Conservation (phyloP, 2,888 invertebrate genomes). For the Cosmia pyralina region DNA sequence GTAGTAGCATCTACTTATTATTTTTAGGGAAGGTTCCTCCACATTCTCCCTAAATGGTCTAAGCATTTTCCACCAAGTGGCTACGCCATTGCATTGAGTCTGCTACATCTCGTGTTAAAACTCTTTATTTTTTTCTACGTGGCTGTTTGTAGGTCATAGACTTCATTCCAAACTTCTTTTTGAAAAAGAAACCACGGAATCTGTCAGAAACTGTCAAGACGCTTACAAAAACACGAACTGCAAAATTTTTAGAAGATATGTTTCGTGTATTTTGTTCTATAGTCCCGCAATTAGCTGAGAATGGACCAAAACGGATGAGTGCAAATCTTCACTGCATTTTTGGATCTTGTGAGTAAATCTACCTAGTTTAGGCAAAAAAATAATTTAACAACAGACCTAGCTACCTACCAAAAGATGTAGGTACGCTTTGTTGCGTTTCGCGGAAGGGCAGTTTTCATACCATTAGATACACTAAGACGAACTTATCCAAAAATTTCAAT, state of each 20-base stretch:
- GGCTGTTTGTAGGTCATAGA: constrained; percentile 13
- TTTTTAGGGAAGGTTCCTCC: background rate
- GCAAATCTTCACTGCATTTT: background rate
- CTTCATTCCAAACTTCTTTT: background rate
- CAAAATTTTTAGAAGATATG: constrained; percentile 10
- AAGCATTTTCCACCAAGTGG: background rate
- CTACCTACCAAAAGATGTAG: too few species aligned
- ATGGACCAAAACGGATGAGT: background rate
- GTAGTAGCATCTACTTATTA: background rate
- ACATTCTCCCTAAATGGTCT: background rate
- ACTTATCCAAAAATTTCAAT: too few species aligned
- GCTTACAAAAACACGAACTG: background rate
- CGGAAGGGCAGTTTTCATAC: too few species aligned
- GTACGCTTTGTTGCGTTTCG: too few species aligned
- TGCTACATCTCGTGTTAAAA: too few species aligned
- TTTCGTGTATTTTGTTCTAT: constrained; percentile 26
- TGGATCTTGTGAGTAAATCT: constrained; percentile 24
- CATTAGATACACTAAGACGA: too few species aligned
- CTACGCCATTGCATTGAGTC: background rate
- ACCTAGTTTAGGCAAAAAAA: too few species aligned
- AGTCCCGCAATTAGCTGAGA: constrained; percentile 13
- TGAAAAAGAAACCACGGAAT: constrained; percentile 1
- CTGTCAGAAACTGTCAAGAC: constrained; percentile 11
- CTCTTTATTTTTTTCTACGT: background rate
- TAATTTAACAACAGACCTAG: background rate